Percentiles rank a stretch among this genome's conserved stretches.
These are phyloP conservation scores for Bostrychus sinensis DNA, from an alignment of 2,113 vertebrate genomes.

Conservation along the genomic window DNA sequence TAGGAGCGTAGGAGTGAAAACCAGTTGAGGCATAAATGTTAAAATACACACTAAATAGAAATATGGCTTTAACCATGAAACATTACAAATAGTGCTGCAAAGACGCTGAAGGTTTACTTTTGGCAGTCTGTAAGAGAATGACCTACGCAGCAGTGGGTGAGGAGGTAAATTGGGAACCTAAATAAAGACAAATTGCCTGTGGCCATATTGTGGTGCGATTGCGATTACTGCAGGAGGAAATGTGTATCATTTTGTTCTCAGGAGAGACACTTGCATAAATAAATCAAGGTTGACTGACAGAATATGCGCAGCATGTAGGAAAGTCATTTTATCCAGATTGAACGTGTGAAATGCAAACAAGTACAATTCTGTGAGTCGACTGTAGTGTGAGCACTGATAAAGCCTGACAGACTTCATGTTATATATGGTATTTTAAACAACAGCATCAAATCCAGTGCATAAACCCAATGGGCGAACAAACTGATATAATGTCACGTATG, in stretches of 20 bases:
- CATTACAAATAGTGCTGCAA: slow-evolving; percentile 67
- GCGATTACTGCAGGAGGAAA: slow-evolving; percentile 73
- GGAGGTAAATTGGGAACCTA: slow-evolving; percentile 68
- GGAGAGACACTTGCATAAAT: slow-evolving; percentile 69
- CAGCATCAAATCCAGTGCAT: neutral
- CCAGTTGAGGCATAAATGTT: slow-evolving; percentile 15
- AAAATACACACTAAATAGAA: slow-evolving; percentile 30
- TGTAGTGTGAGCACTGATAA: slow-evolving; percentile 14
- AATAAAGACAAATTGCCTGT: slow-evolving; percentile 79
- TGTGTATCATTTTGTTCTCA: slow-evolving; percentile 72
- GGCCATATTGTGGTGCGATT: slow-evolving; percentile 70
- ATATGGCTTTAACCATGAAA: slow-evolving; percentile 43
- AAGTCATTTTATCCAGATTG: slow-evolving; percentile 17
- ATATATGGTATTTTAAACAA: slow-evolving; percentile 2
- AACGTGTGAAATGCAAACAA: slow-evolving; percentile 41
- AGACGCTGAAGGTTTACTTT: slow-evolving; percentile 60
- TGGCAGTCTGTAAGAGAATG: slow-evolving; percentile 58
- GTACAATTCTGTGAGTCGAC: neutral
- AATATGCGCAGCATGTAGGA: slow-evolving; percentile 32
- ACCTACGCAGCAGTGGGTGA: slow-evolving; percentile 54
- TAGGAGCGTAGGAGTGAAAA: neutral
- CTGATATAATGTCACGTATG: neutral
- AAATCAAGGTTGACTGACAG: slow-evolving; percentile 70
- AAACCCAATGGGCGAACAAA: neutral
- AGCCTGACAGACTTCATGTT: slow-evolving; percentile 2